A percentile compares a stretch with the other conserved stretches of the same genome.
phyloP scores from a whole-genome alignment of 2,797 vertebrate species.

The Eutrigla gurnardus region DNA sequence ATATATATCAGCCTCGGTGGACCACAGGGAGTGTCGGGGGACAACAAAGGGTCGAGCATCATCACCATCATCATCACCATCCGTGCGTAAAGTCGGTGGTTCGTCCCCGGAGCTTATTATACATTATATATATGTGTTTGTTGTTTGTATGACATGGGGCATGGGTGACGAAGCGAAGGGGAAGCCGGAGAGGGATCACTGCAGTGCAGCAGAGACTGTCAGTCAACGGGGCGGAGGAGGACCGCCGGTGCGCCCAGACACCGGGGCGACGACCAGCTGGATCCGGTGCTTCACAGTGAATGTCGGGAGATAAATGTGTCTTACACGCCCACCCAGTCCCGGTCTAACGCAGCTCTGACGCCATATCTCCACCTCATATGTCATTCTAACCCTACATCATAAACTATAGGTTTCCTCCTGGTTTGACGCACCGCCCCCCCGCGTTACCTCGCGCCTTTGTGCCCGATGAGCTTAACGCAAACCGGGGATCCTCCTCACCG shows the following conservation, averaged over 20 bases:
- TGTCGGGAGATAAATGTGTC: not conserved
- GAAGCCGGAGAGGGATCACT: conserved; percentile 71
- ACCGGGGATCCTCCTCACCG: conserved; percentile 50
- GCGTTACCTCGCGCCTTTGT: conserved; percentile 53
- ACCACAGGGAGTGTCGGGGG: conserved; percentile 42
- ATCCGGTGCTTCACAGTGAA: not conserved
- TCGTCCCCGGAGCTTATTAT: conserved; percentile 1
- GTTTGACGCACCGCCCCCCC: conserved; percentile 56
- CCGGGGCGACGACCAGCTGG: not conserved
- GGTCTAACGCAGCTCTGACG: too few species aligned
- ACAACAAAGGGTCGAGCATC: conserved; percentile 66
- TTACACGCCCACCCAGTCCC: not conserved
- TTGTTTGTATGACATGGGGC: conserved; percentile 23
- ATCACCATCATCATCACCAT: conserved; percentile 8
- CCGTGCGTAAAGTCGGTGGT: conserved; percentile 27
- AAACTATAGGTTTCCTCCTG: not conserved
- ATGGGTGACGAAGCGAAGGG: conserved; percentile 51
- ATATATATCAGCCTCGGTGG: conserved; percentile 1
- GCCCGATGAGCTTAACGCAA: conserved; percentile 41
- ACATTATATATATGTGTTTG: not conserved
- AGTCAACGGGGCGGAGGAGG: conserved; percentile 63
- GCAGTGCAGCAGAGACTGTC: conserved; percentile 85
- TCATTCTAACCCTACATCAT: not conserved
- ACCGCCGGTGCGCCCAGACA: not conserved
- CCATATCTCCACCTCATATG: not conserved